Percentiles rank a stretch among this genome's conserved stretches.
phyloP scores from a whole-genome alignment of 1,140 invertebrate species.

The Sinonovacula constricta region DNA sequence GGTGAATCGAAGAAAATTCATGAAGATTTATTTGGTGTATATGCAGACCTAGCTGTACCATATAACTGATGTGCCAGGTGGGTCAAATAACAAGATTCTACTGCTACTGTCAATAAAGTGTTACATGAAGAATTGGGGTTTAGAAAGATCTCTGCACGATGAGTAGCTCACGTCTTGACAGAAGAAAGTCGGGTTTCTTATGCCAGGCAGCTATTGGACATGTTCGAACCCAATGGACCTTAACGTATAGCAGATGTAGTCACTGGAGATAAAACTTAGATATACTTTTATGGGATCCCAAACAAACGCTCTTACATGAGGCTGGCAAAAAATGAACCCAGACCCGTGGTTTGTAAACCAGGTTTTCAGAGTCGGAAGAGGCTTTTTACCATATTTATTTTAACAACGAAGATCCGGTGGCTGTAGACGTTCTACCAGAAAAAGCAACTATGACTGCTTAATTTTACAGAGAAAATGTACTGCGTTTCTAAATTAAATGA shows the following conservation, averaged over 20 bases:
- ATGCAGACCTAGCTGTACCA: no score
- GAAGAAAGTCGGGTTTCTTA: conserved; percentile 1
- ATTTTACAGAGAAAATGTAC: conserved; percentile 9
- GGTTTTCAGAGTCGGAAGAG: background rate
- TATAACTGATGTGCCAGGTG: no score
- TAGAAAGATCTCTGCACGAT: no score
- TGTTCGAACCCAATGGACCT: conserved; percentile 18
- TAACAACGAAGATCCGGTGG: background rate
- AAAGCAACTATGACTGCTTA: conserved; percentile 7
- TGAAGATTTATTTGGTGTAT: no score
- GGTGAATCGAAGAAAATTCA: no score
- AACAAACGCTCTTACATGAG: background rate
- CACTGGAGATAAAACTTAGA: background rate
- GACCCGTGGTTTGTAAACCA: background rate
- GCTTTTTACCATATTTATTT: conserved; percentile 2
- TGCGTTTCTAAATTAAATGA: conserved; percentile 20
- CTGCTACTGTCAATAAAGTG: no score
- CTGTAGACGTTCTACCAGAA: background rate
- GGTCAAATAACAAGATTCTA: no score
- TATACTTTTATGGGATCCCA: background rate
- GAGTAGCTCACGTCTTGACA: no score
- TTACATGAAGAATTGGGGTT: no score
- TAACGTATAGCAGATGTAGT: conserved; percentile 15
- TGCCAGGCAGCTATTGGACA: conserved; percentile 5
- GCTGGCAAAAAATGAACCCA: background rate